Base-by-base conservation (phyloP, 2,797 vertebrate genomes). In the Tamandua tetradactyla region DNA sequence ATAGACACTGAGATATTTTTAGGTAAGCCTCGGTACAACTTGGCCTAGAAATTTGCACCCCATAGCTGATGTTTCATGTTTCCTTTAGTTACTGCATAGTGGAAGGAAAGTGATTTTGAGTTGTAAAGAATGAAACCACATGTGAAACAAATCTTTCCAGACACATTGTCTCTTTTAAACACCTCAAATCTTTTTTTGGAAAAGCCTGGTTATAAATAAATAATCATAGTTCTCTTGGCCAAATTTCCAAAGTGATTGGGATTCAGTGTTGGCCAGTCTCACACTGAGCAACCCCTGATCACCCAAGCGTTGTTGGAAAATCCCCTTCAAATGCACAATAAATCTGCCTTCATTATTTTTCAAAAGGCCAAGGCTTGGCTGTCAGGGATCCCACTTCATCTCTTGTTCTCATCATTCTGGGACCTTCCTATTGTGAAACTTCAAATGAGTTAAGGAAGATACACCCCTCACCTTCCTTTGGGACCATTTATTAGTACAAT, bases 171-270 rank as follows among this genome's bases (percentile, higher is more conserved):
- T 78, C 49, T 95, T 96, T 95, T 90, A 94, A 86, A 93, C 61
- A 68, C 9, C 14, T 89, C 64, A 71, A 37, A 57, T 64, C 42
- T 47, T 7, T 89, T 88, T 87, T 59, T 81, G 10, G 74, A 57
- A 88, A 94, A 37, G 44, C 35, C 49, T 49, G 27, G 37, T 55
- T 92, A 79, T 96, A 95, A 85, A 94, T 91, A 93, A 95, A 74
- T 93, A 68, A 76, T 81, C 40, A 14, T 61, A 64, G n/a, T 85
- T 94, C 55, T 96, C 52, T 84, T 47, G 55, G 62, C 64, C 49
- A 62, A 91, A 78, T 94, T 82, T 93, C 68, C 71, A 57, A 82
- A 90, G 69, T 93, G 74, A 71, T 57, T 79, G 78, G 84, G 35
- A 74, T 92, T 92, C 74, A 57, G 47, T 75, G 90, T 87, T 94